Evolutionary conservation across 2,888 invertebrate genomes (phyloP).

Genomic region (Melanostoma scalare): DNA sequence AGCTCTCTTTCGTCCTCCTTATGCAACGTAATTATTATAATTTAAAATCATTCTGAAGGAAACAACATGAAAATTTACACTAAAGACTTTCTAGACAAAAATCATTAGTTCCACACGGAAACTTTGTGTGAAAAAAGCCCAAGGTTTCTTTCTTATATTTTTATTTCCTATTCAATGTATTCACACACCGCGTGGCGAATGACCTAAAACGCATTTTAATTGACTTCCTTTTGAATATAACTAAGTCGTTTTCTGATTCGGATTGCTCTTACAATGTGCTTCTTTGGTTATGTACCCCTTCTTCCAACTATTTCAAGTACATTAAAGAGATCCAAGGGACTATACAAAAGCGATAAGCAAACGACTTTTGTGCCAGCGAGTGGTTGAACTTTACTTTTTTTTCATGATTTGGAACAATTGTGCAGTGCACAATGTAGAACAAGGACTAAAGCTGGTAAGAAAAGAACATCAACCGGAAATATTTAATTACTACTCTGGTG

Average conservation of each 20-base stretch:
- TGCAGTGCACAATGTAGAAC: constrained; percentile 61
- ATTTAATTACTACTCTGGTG: constrained; percentile 75
- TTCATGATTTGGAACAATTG: constrained; percentile 60
- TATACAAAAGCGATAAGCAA: constrained; percentile 63
- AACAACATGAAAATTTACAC: too few species aligned
- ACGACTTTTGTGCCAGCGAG: constrained; percentile 63
- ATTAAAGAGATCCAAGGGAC: constrained; percentile 60
- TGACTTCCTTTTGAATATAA: constrained; percentile 50
- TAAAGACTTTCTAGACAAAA: too few species aligned
- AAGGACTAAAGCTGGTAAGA: constrained; percentile 51
- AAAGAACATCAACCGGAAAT: constrained; percentile 74
- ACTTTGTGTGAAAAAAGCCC: too few species aligned
- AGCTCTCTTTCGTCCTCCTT: too few species aligned
- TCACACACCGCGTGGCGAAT: constrained; percentile 17
- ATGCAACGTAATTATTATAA: too few species aligned
- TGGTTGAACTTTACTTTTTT: constrained; percentile 58
- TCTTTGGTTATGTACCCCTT: not conserved
- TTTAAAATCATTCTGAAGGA: too few species aligned
- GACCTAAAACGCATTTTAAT: constrained; percentile 73
- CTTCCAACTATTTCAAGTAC: constrained; percentile 40
- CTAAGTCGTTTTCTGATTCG: constrained; percentile 24
- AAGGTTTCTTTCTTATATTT: too few species aligned
- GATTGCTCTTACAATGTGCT: constrained; percentile 29
- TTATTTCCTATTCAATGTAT: too few species aligned
- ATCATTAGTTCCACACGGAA: too few species aligned